Percentiles rank a stretch among this genome's conserved stretches.
These are phyloP conservation scores for Polypterus bichir DNA, from an alignment of 2,113 vertebrate species.

Conservation along the genomic window DNA sequence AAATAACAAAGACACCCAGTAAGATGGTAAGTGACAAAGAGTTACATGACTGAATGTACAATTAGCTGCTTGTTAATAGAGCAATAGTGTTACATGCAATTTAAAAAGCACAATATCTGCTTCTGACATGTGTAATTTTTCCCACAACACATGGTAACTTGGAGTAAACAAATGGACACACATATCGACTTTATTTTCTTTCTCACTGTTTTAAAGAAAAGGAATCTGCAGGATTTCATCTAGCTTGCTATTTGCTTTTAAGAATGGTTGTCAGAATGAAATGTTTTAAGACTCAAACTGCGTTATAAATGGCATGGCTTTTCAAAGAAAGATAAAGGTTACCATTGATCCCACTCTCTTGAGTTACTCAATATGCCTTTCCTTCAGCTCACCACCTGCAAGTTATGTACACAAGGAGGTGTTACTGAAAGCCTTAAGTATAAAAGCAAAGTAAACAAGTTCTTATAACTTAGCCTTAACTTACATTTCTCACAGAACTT, in stretches of 20 bases:
- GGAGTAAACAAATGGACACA: too few relatives aligned
- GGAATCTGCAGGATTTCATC: background rate
- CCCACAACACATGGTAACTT: too few relatives aligned
- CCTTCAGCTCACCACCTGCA: constrained; percentile 1
- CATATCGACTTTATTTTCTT: background rate
- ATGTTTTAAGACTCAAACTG: too few relatives aligned
- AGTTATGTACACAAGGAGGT: constrained; percentile 17
- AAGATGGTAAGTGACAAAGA: too few relatives aligned
- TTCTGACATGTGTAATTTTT: too few relatives aligned
- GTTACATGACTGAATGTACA: too few relatives aligned
- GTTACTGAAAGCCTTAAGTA: constrained; percentile 14
- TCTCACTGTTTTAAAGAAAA: background rate
- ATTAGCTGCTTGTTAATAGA: too few relatives aligned
- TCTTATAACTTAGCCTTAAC: too few relatives aligned
- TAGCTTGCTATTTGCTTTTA: background rate
- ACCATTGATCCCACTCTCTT: background rate
- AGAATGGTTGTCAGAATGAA: background rate
- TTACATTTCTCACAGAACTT: too few relatives aligned
- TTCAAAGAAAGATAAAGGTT: background rate
- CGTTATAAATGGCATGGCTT: background rate
- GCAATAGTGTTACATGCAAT: too few relatives aligned
- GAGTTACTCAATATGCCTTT: background rate
- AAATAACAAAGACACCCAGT: too few relatives aligned
- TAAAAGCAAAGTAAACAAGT: constrained; percentile 30
- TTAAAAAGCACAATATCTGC: too few relatives aligned